Conservation (phyloP, 2,888 invertebrate genomes). For the Enchytraeus crypticus region DNA sequence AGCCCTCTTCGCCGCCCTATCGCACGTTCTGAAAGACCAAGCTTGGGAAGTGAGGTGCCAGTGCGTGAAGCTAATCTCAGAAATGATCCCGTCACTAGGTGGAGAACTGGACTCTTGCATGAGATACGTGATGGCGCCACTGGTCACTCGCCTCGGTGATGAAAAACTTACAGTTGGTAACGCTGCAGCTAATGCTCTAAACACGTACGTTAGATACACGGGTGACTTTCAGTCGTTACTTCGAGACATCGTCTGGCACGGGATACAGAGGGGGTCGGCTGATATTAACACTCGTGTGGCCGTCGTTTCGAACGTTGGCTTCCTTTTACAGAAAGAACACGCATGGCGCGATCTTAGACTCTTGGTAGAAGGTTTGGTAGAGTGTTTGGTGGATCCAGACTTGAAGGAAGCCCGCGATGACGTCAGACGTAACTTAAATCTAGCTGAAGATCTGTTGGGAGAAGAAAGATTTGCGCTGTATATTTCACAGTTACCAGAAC, state of each 20-base stretch:
- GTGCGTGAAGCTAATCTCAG: slow-evolving; percentile 45
- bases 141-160: slow-evolving; percentile 47
- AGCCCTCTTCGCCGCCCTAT: slow-evolving; percentile 42
- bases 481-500: slow-evolving; percentile 37
- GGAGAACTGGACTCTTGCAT: slow-evolving; percentile 46
- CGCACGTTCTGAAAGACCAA: slow-evolving; percentile 46
- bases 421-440: slow-evolving; percentile 37
- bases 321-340: neutral
- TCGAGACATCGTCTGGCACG: slow-evolving; percentile 44
- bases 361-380: neutral
- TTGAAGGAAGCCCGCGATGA: slow-evolving; percentile 24
- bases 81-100: slow-evolving; percentile 42
- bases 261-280: too few species aligned
- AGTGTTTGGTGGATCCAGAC: slow-evolving; percentile 29
- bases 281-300: too few species aligned
- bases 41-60: slow-evolving; percentile 51
- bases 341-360: neutral
- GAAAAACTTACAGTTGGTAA: slow-evolving; percentile 43
- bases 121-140: slow-evolving; percentile 42
- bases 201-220: slow-evolving; percentile 49
- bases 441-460: slow-evolving; percentile 46
- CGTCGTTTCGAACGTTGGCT: neutral
- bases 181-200: slow-evolving; percentile 49
- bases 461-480: slow-evolving; percentile 42
- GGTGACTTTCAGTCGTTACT: slow-evolving; percentile 47